Evolutionary conservation across 2,113 vertebrate species (phyloP).

Genomic region (Piaya cayana): DNA sequence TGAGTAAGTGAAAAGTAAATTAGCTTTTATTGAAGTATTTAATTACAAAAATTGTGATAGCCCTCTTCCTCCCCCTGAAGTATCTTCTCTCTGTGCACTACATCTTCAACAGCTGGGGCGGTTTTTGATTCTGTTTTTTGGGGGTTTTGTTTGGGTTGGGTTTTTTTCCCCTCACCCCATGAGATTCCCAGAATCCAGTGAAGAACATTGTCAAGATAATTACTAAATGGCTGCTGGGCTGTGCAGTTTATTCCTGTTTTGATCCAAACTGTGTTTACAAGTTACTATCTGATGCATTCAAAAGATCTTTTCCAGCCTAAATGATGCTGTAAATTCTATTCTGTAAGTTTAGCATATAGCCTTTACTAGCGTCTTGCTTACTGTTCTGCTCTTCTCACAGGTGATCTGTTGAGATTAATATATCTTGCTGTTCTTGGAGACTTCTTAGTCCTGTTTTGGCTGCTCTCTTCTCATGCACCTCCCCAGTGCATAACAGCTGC

Average conservation of each 20-base stretch:
- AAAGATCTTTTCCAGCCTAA: neutral
- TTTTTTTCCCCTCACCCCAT: neutral
- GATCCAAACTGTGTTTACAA: neutral
- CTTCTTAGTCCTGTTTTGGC: neutral
- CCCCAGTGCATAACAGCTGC: neutral
- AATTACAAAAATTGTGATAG: neutral
- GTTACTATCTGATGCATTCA: neutral
- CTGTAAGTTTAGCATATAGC: neutral
- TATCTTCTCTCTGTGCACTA: neutral
- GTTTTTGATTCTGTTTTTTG: neutral
- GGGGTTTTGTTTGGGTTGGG: neutral
- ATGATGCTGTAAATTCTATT: no score
- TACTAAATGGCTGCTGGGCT: neutral
- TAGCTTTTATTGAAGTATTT: neutral
- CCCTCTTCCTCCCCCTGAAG: rapidly evolving
- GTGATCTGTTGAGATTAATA: neutral
- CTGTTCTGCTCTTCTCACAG: neutral
- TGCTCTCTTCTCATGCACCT: neutral
- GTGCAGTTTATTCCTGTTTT: neutral
- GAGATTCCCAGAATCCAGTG: neutral
- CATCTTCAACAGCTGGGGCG: neutral
- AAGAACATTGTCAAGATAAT: neutral
- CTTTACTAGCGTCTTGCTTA: neutral
- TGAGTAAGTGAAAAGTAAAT: neutral
- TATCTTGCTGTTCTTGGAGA: neutral